phyloP scores from a whole-genome alignment of 2,797 vertebrate genomes.

The Lepus oiostolus region DNA sequence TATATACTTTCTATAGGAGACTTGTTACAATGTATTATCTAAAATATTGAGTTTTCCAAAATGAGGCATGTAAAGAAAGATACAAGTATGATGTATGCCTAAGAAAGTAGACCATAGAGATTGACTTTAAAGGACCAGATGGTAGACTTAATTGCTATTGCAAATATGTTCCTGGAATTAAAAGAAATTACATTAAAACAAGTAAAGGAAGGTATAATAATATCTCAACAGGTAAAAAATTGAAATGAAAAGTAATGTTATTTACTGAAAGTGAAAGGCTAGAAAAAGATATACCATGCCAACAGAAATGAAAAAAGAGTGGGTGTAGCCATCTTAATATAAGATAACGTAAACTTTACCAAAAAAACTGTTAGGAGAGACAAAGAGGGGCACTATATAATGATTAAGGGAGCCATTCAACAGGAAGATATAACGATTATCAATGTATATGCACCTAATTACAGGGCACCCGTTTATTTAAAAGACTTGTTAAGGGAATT shows the following conservation, averaged over 20 bases:
- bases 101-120: not conserved
- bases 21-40: not conserved
- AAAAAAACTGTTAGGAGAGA: no score
- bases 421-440: no score
- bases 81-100: not conserved
- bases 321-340: no score
- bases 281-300: no score
- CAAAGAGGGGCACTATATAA: no score
- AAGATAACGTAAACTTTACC: no score
- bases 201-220: not conserved
- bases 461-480: no score
- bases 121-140: not conserved
- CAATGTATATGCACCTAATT: no score
- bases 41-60: not conserved
- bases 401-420: no score
- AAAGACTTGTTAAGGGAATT: no score
- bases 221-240: not conserved
- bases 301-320: no score
- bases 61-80: not conserved
- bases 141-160: not conserved
- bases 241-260: not conserved
- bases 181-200: not conserved
- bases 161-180: not conserved
- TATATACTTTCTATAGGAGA: not conserved
- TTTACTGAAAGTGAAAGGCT: no score